These are phyloP conservation scores for Agapornis canus DNA, from an alignment of 2,797 vertebrate species.

Conservation along the genomic window DNA sequence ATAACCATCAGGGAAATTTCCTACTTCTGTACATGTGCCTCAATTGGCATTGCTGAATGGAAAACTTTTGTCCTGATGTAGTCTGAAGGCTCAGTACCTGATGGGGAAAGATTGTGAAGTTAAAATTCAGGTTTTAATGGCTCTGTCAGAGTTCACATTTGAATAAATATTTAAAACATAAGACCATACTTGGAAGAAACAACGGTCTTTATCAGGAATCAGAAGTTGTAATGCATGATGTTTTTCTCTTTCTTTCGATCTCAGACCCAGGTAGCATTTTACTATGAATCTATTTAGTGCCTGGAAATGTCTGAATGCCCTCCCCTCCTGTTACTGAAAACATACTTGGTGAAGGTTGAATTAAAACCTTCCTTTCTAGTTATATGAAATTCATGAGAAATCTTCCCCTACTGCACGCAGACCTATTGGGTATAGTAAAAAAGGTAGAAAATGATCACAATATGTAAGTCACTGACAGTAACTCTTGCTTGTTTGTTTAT, in stretches of 20 bases:
- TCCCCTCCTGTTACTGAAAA: background rate
- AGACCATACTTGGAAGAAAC: background rate
- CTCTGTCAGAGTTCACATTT: background rate
- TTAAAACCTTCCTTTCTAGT: background rate
- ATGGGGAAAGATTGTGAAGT: background rate
- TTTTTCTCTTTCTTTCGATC: background rate
- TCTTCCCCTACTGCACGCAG: background rate
- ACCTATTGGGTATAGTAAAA: background rate
- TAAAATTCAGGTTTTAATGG: background rate
- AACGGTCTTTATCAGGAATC: background rate
- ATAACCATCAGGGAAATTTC: background rate
- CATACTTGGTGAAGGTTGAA: background rate
- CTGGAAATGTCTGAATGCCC: background rate
- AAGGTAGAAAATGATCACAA: background rate
- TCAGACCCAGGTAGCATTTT: background rate
- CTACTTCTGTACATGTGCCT: background rate
- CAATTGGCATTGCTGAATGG: accelerated
- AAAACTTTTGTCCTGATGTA: background rate
- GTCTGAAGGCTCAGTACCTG: background rate
- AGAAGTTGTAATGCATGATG: background rate
- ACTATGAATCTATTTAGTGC: background rate
- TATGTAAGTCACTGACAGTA: background rate
- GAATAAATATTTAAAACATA: background rate
- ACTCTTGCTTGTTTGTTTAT: background rate
- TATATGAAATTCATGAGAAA: background rate